Evolutionary conservation across 1,140 invertebrate species (phyloP).

Genomic region (Chironomus striatipennis): DNA sequence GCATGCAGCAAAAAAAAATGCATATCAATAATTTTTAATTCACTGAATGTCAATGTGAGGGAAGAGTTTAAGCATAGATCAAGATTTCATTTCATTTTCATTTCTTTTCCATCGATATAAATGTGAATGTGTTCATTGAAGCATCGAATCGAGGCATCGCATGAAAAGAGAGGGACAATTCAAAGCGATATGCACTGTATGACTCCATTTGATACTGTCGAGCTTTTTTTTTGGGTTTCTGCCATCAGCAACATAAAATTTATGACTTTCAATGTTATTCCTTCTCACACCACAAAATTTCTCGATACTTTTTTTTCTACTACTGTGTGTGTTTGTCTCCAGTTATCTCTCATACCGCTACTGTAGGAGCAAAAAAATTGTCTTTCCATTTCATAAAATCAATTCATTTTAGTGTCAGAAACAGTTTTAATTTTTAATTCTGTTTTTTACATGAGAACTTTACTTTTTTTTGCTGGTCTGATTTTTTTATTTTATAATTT

Average conservation of each 20-base stretch:
- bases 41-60: not conserved
- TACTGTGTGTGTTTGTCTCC: not conserved
- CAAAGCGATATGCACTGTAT: constrained; percentile 3
- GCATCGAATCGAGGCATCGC: not conserved
- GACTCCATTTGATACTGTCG: constrained; percentile 12
- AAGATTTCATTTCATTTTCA: not conserved
- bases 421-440: not conserved
- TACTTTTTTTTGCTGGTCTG: no score
- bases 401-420: constrained; percentile 8
- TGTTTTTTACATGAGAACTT: no score
- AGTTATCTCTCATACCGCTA: not conserved
- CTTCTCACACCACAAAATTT: not conserved
- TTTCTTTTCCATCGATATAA: not conserved
- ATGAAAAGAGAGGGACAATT: not conserved
- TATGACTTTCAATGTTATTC: not conserved
- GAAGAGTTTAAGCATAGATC: not conserved
- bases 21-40: not conserved
- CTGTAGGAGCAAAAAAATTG: not conserved
- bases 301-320: not conserved
- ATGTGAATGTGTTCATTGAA: not conserved
- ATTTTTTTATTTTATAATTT: not conserved
- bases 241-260: constrained; percentile 2
- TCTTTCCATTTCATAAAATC: constrained; percentile 5
- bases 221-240: constrained; percentile 4
- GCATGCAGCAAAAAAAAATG: no score